Evolutionary conservation across 1,140 invertebrate genomes (phyloP).

Genomic region (Coptotermes formosanus): DNA sequence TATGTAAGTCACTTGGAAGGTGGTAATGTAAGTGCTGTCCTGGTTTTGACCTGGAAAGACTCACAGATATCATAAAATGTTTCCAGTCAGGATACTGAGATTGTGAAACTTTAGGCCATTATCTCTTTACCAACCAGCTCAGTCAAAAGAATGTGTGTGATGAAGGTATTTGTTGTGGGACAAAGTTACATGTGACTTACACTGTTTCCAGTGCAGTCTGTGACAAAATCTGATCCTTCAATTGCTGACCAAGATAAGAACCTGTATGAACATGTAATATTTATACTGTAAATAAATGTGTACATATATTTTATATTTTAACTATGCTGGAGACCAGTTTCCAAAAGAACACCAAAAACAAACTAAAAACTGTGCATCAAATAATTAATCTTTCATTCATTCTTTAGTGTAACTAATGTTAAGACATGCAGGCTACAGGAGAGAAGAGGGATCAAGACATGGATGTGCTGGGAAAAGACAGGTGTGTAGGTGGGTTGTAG

Average conservation of each 20-base stretch:
- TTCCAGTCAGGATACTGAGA: too few relatives aligned
- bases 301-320: conserved; percentile 4
- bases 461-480: neutral
- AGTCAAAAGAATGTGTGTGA: too few relatives aligned
- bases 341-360: neutral
- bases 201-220: too few relatives aligned
- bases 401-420: neutral
- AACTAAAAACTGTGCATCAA: conserved; percentile 6
- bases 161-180: too few relatives aligned
- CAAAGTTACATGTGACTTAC: too few relatives aligned
- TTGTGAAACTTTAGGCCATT: too few relatives aligned
- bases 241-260: neutral
- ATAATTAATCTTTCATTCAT: neutral
- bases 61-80: too few relatives aligned
- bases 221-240: neutral
- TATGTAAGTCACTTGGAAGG: too few relatives aligned
- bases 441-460: neutral
- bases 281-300: conserved; percentile 13
- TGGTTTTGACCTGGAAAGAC: too few relatives aligned
- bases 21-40: too few relatives aligned
- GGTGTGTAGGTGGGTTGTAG: neutral
- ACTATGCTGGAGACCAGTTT: conserved; percentile 32
- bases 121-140: too few relatives aligned
- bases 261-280: neutral
- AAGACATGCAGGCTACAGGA: neutral